phyloP scores from a whole-genome alignment of 2,113 vertebrate genomes.

The Coregonus clupeaformis region DNA sequence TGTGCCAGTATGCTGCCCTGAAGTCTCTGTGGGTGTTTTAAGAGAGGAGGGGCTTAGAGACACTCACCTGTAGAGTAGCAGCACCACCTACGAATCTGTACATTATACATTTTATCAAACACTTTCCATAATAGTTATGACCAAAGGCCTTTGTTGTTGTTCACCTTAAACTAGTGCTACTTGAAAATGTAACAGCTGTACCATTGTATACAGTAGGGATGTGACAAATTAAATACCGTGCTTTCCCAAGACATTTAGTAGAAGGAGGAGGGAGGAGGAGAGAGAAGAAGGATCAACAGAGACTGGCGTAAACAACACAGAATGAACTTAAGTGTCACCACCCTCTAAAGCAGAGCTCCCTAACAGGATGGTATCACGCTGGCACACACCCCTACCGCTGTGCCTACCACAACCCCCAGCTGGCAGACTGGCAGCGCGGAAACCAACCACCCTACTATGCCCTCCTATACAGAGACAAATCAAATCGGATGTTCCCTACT shows the following conservation, averaged over 20 bases:
- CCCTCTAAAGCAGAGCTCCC: neutral
- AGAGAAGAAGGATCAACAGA: neutral
- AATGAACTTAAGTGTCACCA: neutral
- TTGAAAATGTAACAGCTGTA: too few species aligned
- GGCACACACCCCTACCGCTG: neutral
- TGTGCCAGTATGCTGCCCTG: conserved; percentile 19
- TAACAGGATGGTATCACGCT: neutral
- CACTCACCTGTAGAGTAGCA: conserved; percentile 22
- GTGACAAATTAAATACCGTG: too few species aligned
- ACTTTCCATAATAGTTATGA: conserved; percentile 10
- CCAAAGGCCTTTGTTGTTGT: conserved; percentile 14
- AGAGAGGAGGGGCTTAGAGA: conserved; percentile 22
- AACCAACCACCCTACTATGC: too few species aligned
- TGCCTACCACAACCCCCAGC: neutral
- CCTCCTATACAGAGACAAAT: neutral
- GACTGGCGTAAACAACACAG: neutral
- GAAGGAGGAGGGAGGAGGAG: neutral
- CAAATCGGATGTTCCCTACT: neutral
- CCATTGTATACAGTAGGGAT: too few species aligned
- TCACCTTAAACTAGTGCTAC: conserved; percentile 8
- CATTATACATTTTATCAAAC: conserved; percentile 20
- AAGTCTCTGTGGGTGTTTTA: conserved; percentile 32
- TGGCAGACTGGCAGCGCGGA: neutral
- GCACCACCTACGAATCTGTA: conserved; percentile 7
- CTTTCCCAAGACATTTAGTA: neutral